These are phyloP conservation scores for Esox niger DNA, from an alignment of 2,113 vertebrate species.

Conservation along the genomic window DNA sequence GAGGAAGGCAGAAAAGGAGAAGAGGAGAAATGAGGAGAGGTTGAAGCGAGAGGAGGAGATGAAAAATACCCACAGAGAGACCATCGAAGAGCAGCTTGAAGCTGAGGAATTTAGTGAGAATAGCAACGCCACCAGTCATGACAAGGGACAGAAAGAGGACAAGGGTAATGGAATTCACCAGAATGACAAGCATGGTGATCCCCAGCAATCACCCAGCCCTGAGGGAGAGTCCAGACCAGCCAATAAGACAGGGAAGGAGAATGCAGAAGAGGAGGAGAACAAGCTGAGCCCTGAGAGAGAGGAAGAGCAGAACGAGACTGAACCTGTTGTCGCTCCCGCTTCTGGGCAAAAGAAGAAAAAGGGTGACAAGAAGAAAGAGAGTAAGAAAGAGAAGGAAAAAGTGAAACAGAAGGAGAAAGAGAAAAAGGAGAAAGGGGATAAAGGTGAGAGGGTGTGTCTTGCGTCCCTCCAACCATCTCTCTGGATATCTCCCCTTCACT, in stretches of 20 bases:
- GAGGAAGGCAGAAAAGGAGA: conserved; percentile 52
- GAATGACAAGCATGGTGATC: background rate
- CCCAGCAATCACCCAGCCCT: background rate
- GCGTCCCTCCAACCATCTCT: conserved; percentile 9
- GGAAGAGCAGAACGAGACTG: conserved; percentile 20
- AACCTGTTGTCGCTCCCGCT: background rate
- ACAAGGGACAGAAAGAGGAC: conserved; percentile 11
- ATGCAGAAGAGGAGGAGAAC: background rate
- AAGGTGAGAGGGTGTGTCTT: conserved; percentile 64
- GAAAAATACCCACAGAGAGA: conserved; percentile 21
- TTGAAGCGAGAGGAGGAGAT: conserved; percentile 29
- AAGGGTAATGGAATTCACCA: conserved; percentile 11
- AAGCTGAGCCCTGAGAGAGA: background rate
- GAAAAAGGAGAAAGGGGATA: conserved; percentile 38
- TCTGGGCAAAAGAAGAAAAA: conserved; percentile 58
- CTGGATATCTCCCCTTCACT: background rate
- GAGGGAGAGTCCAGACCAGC: conserved; percentile 14
- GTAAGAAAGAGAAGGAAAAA: conserved; percentile 32
- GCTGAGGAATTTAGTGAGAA: conserved; percentile 30
- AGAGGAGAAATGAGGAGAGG: conserved; percentile 40
- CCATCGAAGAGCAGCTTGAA: conserved; percentile 30
- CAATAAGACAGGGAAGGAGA: conserved; percentile 11
- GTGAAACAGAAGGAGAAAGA: conserved; percentile 27
- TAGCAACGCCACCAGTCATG: conserved; percentile 9
- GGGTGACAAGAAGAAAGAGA: conserved; percentile 50